Conservation (phyloP, 23 tunicate species). For the Ascidia mentula region DNA sequence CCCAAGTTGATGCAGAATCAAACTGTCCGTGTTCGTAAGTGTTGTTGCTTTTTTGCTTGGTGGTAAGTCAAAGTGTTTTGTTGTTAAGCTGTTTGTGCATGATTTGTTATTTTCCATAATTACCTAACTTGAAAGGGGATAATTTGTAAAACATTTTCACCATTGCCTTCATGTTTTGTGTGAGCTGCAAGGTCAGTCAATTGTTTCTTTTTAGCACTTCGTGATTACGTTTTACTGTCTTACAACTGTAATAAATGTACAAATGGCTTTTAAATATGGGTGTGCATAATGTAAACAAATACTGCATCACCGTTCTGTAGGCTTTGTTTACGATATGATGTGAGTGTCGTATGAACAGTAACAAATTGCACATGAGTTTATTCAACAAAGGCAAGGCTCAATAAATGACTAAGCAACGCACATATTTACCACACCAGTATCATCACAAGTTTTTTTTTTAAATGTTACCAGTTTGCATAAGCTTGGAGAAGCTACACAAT, state of each 20-base stretch:
- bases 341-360: background rate
- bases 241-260: background rate
- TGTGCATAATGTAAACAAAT: background rate
- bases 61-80: background rate
- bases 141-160: background rate
- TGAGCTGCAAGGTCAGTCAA: background rate
- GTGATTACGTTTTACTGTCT: background rate
- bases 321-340: background rate
- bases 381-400: background rate
- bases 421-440: too few relatives aligned
- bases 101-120: background rate
- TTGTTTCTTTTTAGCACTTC: constrained; percentile 1
- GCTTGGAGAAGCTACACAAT: too few relatives aligned
- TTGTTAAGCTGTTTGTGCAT: background rate
- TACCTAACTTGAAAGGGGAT: background rate
- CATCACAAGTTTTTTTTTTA: too few relatives aligned
- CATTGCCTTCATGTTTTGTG: background rate
- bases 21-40: background rate
- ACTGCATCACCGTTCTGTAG: background rate
- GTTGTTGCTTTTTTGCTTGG: constrained; percentile 5
- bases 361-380: constrained; percentile 4
- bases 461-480: too few relatives aligned
- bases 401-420: too few relatives aligned
- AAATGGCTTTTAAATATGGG: background rate
- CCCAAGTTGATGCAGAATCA: background rate